Evolutionary conservation across 1,140 invertebrate genomes (phyloP), one percentile per base, ranked within the genome.

Genomic region (Acarapis woodi): DNA sequence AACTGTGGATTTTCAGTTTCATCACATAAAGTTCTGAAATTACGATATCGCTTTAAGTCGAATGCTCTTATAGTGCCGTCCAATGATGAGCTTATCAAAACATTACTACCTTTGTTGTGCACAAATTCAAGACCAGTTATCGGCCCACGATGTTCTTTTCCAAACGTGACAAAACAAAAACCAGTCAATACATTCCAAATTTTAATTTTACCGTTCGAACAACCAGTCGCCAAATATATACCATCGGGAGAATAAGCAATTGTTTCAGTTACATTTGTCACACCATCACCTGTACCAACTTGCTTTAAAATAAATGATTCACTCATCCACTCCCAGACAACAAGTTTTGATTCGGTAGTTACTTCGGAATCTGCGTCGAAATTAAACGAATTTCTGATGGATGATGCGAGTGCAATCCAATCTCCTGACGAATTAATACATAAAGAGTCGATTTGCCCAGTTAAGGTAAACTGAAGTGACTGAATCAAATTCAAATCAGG

Each of bases 271-370:
- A 74, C 73, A 49, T 74, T 71, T 6, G 45, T 42, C 2, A 42
- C 22, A 37, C 40, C 34, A 9, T 29, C 23, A 32, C 70, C 70
- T 49, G 96, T 88, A 0, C 80, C 80, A 45, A 94, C 85, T 49
- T 96, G 85, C 51, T 96, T 96, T 64, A 97, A 68, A 0, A 88
- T 71, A 48, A 88, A 93, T n/a, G 79, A 80, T 60, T 96, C 82
- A 65, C 82, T 90, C 56, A 90, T 83, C 87, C 87, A 96, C 59
- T 96, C 88, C 85, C 87, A 96, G 5, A 96, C 85, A 10, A 94
- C 54, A 15, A 97, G 54, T 51, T 94, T 83, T 0, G 43, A 44
- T 28, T 41, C 0, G 10, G 38, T 33, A 4, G 14, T 22, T 19
- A 22, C 20, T 4, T 42, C 41, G 10, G 19, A 16, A 4, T 31